Evolutionary conservation across 2,797 vertebrate genomes (phyloP).

Genomic region (Silurus lanzhouensis): DNA sequence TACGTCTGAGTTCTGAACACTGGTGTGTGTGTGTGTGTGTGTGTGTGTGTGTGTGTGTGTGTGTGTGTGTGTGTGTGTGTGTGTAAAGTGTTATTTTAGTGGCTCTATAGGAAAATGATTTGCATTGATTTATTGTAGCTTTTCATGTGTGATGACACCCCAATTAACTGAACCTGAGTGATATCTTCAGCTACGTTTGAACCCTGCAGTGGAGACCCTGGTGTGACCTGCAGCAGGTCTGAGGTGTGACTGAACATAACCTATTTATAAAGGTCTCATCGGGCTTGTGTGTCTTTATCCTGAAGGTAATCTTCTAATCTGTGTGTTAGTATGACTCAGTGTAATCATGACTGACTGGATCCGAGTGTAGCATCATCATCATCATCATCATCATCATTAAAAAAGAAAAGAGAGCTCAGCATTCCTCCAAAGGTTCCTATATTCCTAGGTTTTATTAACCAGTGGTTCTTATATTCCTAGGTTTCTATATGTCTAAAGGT

Average conservation of each 20-base stretch:
- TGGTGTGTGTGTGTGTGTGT: background rate
- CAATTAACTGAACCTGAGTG: background rate
- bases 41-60: background rate
- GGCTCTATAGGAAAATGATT: background rate
- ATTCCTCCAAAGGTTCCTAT: background rate
- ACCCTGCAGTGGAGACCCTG: background rate
- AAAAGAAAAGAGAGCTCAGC: slow-evolving; percentile 39
- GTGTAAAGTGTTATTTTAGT: background rate
- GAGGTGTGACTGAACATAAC: slow-evolving; percentile 1
- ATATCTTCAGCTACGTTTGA: background rate
- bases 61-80: no score
- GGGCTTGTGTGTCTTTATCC: slow-evolving; percentile 68
- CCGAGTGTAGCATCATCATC: slow-evolving; percentile 61
- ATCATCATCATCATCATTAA: background rate
- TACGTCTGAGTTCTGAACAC: background rate
- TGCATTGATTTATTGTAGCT: no score
- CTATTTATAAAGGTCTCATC: slow-evolving; percentile 26
- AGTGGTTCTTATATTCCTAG: background rate
- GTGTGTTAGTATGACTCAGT: slow-evolving; percentile 58
- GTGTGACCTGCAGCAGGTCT: slow-evolving; percentile 19
- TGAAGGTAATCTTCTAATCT: slow-evolving; percentile 62
- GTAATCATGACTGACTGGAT: slow-evolving; percentile 54
- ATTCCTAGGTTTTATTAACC: no score
- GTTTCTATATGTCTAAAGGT: no score
- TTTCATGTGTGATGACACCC: no score